phyloP scores from a whole-genome alignment of 2,888 invertebrate species.

The Abrostola tripartita region DNA sequence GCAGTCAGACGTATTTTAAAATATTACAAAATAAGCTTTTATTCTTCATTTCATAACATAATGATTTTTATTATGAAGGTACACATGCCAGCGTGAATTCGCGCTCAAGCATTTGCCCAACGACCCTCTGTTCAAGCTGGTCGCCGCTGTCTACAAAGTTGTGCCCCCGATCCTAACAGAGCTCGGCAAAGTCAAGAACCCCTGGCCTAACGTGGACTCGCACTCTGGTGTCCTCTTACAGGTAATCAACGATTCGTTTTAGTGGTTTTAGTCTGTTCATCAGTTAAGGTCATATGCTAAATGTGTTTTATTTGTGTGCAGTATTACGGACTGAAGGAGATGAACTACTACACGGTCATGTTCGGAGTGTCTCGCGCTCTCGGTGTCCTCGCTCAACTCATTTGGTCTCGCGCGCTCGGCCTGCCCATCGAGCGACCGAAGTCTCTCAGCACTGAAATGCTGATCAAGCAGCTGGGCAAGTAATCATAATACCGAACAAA shows the following conservation, averaged over 20 bases:
- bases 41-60: not conserved
- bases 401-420: slow-evolving; percentile 96
- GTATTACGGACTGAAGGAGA: slow-evolving; percentile 97
- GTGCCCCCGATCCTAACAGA: slow-evolving; percentile 97
- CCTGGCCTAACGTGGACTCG: slow-evolving; percentile 99
- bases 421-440: slow-evolving; percentile 96
- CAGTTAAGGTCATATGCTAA: not conserved
- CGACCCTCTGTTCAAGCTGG: slow-evolving; percentile 96
- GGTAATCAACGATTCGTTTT: slow-evolving; percentile 80
- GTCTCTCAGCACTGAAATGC: slow-evolving; percentile 92
- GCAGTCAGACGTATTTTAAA: not conserved
- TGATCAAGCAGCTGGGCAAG: slow-evolving; percentile 83
- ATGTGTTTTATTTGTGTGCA: slow-evolving; percentile 72
- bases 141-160: slow-evolving; percentile 96
- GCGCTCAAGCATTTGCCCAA: slow-evolving; percentile 97
- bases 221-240: slow-evolving; percentile 97
- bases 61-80: slow-evolving; percentile 79
- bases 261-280: not conserved
- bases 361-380: slow-evolving; percentile 97
- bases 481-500: slow-evolving; percentile 59
- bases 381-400: slow-evolving; percentile 94
- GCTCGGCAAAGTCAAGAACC: slow-evolving; percentile 98
- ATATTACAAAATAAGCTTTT: slow-evolving; percentile 6
- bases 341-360: slow-evolving; percentile 97
- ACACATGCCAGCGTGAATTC: slow-evolving; percentile 98